phyloP scores from a whole-genome alignment of 2,797 vertebrate genomes.

The Takifugu ocellatus region DNA sequence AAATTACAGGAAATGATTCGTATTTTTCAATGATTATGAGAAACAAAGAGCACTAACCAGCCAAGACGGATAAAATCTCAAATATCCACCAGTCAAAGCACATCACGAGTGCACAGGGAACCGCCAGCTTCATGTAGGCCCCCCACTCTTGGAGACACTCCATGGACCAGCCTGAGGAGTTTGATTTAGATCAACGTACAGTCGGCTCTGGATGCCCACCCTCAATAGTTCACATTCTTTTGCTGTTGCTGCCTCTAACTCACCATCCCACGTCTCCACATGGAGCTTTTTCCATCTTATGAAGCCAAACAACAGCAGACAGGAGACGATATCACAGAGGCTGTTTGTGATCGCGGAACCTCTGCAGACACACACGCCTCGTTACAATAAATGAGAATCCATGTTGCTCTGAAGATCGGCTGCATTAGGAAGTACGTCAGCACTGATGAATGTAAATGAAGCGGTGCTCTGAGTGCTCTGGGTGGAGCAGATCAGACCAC shows the following conservation, averaged over 20 bases:
- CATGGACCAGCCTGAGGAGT: slow-evolving; percentile 82
- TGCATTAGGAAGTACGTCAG: not conserved
- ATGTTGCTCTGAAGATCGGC: not conserved
- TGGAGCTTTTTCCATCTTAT: slow-evolving; percentile 85
- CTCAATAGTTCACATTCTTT: not conserved
- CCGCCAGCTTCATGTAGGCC: slow-evolving; percentile 82
- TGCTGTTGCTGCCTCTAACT: slow-evolving; percentile 12
- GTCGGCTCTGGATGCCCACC: not conserved
- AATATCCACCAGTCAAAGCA: slow-evolving; percentile 96
- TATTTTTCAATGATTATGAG: not conserved
- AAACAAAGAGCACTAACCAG: slow-evolving; percentile 71
- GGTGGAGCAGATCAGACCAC: not conserved
- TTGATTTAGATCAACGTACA: not conserved
- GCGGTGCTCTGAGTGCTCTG: slow-evolving; percentile 2
- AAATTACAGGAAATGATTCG: not conserved
- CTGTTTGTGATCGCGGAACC: slow-evolving; percentile 87
- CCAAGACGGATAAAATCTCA: slow-evolving; percentile 85
- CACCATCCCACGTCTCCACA: slow-evolving; percentile 87
- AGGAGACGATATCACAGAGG: slow-evolving; percentile 79
- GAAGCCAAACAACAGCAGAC: slow-evolving; percentile 81
- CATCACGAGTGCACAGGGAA: slow-evolving; percentile 87
- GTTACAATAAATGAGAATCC: not conserved
- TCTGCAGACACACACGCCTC: slow-evolving; percentile 62
- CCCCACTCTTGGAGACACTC: slow-evolving; percentile 89
- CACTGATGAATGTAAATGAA: not conserved